Evolutionary conservation across 2,797 vertebrate species (phyloP), one percentile per base, ranked within the genome.

Genomic region (Acanthurus tractus): DNA sequence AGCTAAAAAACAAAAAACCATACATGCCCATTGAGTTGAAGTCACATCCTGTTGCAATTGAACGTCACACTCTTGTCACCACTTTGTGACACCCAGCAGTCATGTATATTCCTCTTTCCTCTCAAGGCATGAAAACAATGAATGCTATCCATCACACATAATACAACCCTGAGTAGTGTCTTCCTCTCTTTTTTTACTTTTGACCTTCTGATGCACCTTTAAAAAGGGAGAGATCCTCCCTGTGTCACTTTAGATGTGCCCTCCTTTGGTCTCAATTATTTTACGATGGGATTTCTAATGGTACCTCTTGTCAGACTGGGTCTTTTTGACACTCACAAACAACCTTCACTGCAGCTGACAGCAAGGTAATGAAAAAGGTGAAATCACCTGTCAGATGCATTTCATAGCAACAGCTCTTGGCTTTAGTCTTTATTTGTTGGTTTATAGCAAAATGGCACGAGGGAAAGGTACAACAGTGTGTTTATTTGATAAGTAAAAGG

Each of bases 221-320:
- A 40, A 40, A 64, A 83, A 70, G 67, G 45, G 44, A 77, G 20
- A 55, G 29, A 42, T 71, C 64, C 52, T 70, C 63, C 62, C 14
- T 12, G 55, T 88, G 88, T 85, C 86, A 81, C 64, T 86, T 81
- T 50, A 55, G 80, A 89, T 63, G 67, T 75, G 80, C 29, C 75
- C 72, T 45, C 84, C 71, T 81, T 81, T 86, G 80, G 63, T 84
- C 87, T 91, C 83, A 88, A 82, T 91, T 89, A 90, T 86, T 80
- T 71, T 83, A 78, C 58, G 87, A 87, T 84, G 76, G 85, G 83
- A 82, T 82, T 89, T 89, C 71, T 86, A 87, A 86, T 84, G 73
- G 72, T 75, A 62, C 54, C 68, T 75, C 59, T 38, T 79, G 82
- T 87, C 79, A 88, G 58, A 77, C 40, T 17, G 69, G 59, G n/a